Percentiles rank a stretch among this genome's conserved stretches.
phyloP scores from a whole-genome alignment of 37 sponge, comb jelly and placozoan species.

The Cliona cf. orientalis region DNA sequence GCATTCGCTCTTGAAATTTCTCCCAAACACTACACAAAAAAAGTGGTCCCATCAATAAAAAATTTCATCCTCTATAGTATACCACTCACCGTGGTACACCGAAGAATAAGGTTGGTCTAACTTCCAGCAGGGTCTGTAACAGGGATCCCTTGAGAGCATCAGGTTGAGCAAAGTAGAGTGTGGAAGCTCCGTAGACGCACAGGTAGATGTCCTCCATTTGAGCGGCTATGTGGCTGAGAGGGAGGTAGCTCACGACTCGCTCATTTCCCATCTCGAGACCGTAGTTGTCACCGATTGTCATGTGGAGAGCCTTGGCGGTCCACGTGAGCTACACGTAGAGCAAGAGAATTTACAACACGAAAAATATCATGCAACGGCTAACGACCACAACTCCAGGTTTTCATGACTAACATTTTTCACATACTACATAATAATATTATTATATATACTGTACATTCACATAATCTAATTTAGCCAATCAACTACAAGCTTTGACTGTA shows the following conservation, averaged over 20 bases:
- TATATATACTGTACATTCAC: too few relatives aligned
- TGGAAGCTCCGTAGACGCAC: constrained; percentile 26
- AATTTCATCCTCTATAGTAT: background rate
- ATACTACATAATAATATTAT: too few relatives aligned
- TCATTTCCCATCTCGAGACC: background rate
- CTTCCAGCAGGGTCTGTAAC: constrained; percentile 63
- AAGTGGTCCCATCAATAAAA: background rate
- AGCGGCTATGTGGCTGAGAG: constrained; percentile 79
- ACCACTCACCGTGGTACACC: constrained; percentile 82
- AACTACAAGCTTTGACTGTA: too few relatives aligned
- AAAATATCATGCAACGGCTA: too few relatives aligned
- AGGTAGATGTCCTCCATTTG: constrained; percentile 71
- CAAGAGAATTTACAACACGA: background rate
- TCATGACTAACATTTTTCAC: too few relatives aligned
- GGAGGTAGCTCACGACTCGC: constrained; percentile 62
- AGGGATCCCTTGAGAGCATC: constrained; percentile 89
- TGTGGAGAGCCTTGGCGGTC: constrained; percentile 28
- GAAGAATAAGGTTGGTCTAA: constrained; percentile 75
- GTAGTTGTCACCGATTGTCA: background rate
- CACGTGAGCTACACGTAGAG: constrained; percentile 55
- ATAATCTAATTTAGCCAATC: too few relatives aligned
- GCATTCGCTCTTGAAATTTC: constrained; percentile 52
- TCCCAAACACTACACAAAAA: constrained; percentile 52
- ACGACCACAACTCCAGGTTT: too few relatives aligned
- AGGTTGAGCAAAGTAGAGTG: constrained; percentile 82